Conservation (phyloP, 1,140 invertebrate genomes). For the Aphidius ervi region DNA sequence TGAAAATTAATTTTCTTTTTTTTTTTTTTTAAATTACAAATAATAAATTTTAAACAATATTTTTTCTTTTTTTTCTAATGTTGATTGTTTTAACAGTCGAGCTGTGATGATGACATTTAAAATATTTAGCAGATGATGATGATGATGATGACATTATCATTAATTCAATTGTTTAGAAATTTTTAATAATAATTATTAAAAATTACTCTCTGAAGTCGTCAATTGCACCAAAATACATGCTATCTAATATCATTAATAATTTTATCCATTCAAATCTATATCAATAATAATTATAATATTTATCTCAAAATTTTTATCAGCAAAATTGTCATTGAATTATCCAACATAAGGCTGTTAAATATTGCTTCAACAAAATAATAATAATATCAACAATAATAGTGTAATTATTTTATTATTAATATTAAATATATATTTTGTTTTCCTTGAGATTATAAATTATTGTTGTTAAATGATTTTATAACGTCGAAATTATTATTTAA, state of each 20-base stretch:
- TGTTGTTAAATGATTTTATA: slow-evolving; percentile 23
- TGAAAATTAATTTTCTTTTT: too few species aligned
- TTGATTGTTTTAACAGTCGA: too few species aligned
- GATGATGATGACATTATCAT: too few species aligned
- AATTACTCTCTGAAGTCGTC: slow-evolving; percentile 57
- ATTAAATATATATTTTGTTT: slow-evolving; percentile 41
- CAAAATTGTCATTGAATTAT: slow-evolving; percentile 43
- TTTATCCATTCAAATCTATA: slow-evolving; percentile 50
- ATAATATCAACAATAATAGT: too few species aligned
- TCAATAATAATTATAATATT: slow-evolving; percentile 46
- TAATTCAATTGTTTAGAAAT: too few species aligned
- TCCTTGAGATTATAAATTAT: slow-evolving; percentile 42
- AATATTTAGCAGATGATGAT: too few species aligned
- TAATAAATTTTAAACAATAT: too few species aligned
- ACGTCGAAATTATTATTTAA: slow-evolving; percentile 19
- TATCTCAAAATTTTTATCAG: slow-evolving; percentile 44
- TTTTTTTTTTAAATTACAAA: too few species aligned
- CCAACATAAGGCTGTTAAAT: slow-evolving; percentile 53
- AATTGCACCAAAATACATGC: slow-evolving; percentile 59
- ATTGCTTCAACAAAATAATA: slow-evolving; percentile 37
- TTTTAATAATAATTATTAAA: background rate
- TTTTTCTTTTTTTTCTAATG: too few species aligned
- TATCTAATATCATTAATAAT: slow-evolving; percentile 49
- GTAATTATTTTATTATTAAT: too few species aligned
- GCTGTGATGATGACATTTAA: too few species aligned